Evolutionary conservation across 2,888 invertebrate species (phyloP), one percentile per base, ranked within the genome.

Genomic region (Aethes cnicana): DNA sequence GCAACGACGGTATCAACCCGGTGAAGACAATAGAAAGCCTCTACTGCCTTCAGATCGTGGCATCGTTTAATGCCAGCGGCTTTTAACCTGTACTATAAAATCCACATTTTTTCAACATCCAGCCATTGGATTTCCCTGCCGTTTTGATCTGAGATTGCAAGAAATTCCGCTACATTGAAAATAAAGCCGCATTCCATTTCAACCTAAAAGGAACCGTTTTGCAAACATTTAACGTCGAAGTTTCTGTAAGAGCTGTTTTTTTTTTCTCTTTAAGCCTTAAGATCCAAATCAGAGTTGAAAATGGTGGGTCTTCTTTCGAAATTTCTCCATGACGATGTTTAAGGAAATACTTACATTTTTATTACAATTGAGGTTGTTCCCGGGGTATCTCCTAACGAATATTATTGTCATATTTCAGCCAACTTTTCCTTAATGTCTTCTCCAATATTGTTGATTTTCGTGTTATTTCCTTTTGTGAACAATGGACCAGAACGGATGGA

Each of bases 101-200:
- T 43, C 30, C 55, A 33, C 52, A 55, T 55, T 55, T 55, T 74
- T 68, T 66, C 43, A 43, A 58, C 62, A 67, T 65, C 65, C 62
- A 67, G 63, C 69, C 69, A 50, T 69, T 69, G 72, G 73, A 75
- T 72, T 74, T 68, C 64, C 63, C 46, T 48, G 48, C 56, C 65
- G 58, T 69, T 66, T 68, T 64, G 79, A 79, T 77, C 68, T 64
- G 63, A 77, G 77, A 77, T 78, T 76, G 71, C 70, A 69, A 69
- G 64, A 66, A 72, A 74, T 65, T 66, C 70, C 66, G 72, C 69
- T 69, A 69, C 72, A 71, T 77, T 77, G 69, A 66, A 74, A 44
- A 52, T 55, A 52, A 50, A 46, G 26, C 20, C 37, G 21, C 44
- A 12, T 43, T 44, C 21, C 9, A 17, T 6, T 14, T 12, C 25